These are phyloP conservation scores for Bombus waltoni DNA, from an alignment of 1,140 invertebrate species.

Conservation along the genomic window DNA sequence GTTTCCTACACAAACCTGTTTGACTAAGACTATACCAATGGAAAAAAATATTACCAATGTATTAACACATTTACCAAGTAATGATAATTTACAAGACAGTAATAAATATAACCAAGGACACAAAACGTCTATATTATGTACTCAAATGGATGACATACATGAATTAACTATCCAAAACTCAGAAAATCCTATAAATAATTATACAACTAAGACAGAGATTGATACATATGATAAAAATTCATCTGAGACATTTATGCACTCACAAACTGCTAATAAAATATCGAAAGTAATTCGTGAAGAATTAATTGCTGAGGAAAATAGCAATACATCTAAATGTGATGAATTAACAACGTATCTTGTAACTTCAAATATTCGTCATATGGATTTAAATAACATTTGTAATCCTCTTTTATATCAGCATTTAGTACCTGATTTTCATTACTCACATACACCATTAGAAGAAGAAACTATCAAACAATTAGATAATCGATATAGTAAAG, in stretches of 20 bases:
- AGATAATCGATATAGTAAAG: slow-evolving; percentile 74
- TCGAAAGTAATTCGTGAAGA: slow-evolving; percentile 77
- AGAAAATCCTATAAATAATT: not conserved
- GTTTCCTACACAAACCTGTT: slow-evolving; percentile 57
- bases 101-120: slow-evolving; percentile 58
- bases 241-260: not conserved
- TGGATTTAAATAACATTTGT: slow-evolving; percentile 69
- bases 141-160: slow-evolving; percentile 64
- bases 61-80: slow-evolving; percentile 63
- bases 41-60: slow-evolving; percentile 72
- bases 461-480: slow-evolving; percentile 72
- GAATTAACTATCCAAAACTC: not conserved
- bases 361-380: slow-evolving; percentile 75
- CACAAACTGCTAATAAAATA: slow-evolving; percentile 67
- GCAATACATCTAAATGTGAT: slow-evolving; percentile 67
- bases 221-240: not conserved
- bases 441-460: slow-evolving; percentile 63
- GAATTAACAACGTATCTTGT: slow-evolving; percentile 77
- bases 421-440: slow-evolving; percentile 70
- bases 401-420: slow-evolving; percentile 78
- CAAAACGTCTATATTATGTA: slow-evolving; percentile 58
- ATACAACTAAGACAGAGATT: not conserved
- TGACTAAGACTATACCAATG: slow-evolving; percentile 60
- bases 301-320: slow-evolving; percentile 73
- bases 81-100: slow-evolving; percentile 56